These are phyloP conservation scores for Psylliodes chrysocephalus DNA, from an alignment of 2,888 invertebrate species.

Conservation along the genomic window DNA sequence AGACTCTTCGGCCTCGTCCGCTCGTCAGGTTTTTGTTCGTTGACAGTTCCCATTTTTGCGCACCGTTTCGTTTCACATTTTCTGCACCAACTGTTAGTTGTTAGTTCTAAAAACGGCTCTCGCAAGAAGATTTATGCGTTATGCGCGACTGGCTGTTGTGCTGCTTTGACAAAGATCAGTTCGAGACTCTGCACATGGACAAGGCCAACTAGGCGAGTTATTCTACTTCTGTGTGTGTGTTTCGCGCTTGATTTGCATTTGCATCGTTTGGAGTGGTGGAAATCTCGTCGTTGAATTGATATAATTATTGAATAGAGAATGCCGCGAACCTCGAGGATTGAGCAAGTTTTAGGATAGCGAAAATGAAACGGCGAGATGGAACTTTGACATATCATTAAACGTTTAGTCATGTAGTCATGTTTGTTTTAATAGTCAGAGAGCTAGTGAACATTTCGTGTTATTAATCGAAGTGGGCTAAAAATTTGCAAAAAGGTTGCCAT, in stretches of 20 bases:
- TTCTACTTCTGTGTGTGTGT: slow-evolving; percentile 50
- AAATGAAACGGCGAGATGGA: no score
- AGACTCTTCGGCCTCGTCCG: background rate
- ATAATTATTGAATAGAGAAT: background rate
- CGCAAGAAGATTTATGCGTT: slow-evolving; percentile 26
- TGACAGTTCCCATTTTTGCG: slow-evolving; percentile 7
- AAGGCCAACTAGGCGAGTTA: slow-evolving; percentile 57
- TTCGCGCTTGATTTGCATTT: slow-evolving; percentile 53
- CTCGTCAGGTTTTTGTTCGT: background rate
- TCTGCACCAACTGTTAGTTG: slow-evolving; percentile 4
- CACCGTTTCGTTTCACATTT: slow-evolving; percentile 3
- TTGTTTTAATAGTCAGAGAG: no score
- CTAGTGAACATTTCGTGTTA: no score
- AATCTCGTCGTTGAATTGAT: slow-evolving; percentile 1
- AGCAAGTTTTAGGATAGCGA: no score
- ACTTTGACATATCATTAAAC: no score
- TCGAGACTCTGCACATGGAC: slow-evolving; percentile 51
- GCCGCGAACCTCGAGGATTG: background rate
- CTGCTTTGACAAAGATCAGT: slow-evolving; percentile 48
- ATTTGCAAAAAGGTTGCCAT: no score
- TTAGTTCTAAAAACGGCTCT: slow-evolving; percentile 5
- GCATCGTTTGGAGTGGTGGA: slow-evolving; percentile 46
- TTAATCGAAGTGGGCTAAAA: no score
- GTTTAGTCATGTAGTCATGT: no score
- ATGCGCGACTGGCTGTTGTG: slow-evolving; percentile 40